Base-by-base conservation (phyloP, 2,888 invertebrate genomes). In the Drosophila anomelani region DNA sequence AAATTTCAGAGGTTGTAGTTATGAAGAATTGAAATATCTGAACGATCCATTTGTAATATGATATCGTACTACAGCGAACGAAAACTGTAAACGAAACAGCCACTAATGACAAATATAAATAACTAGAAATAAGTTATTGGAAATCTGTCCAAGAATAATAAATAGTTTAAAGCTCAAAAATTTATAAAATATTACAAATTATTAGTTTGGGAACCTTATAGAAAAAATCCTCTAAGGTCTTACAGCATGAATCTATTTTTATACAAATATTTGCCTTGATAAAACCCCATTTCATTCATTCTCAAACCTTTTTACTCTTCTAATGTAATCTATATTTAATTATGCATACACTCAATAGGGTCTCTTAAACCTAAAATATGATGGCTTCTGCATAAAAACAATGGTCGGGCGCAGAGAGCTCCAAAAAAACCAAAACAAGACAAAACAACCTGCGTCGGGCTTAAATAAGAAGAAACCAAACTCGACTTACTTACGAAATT, bases 401-500 rank as follows among this genome's bases (percentile, higher is more conserved):
- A 73, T 54, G 43, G 15, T 20, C 23, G 4, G 10, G 17, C n/a
- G 17, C 17, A 39, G 20, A 75, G 67, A 75, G 67, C 49, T 66
- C 75, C 55, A 56, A 75, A 75, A 73, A 73, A 58, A 43, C 59
- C 57, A 73, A 70, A 75, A 75, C 58, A 68, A 73, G 55, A 56
- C 75, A 69, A 58, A 57, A 72, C 38, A 56, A 63, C 43, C 66
- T 54, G 57, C 38, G 29, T 49, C 44, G 66, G 51, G 20, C 64
- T 64, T 51, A 36, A 51, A 43, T 41, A 70, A 59, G 61, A 43
- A 59, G 57, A 58, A 38, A 75, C 57, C 53, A 61, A 66, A 77
- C 9, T 56, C 60, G 62, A 58, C 64, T 69, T 69, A 77, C 62
- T 69, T 64, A 55, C 61, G 71, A 75, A 78, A 87, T 89, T 89